Conservation (phyloP, 2,797 vertebrate species). For the Pygocentrus nattereri region DNA sequence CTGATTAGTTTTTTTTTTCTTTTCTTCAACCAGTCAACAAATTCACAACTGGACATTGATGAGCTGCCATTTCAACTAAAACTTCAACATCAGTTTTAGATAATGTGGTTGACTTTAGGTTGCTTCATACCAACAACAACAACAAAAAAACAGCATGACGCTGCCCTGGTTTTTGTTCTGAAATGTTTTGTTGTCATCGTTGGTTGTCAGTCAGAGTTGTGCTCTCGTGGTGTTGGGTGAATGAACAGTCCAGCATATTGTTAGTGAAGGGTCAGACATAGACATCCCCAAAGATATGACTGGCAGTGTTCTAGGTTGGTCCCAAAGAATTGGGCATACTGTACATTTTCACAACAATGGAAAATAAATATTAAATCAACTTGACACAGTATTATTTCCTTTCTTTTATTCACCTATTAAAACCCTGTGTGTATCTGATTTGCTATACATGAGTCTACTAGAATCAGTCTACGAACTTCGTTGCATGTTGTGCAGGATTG, state of each 20-base stretch:
- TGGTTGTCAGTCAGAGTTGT: conserved; percentile 9
- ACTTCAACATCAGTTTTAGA: background rate
- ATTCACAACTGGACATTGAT: background rate
- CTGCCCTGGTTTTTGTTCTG: background rate
- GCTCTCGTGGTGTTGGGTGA: conserved; percentile 43
- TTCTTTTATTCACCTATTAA: conserved; percentile 36
- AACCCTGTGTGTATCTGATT: conserved; percentile 46
- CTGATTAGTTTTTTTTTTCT: background rate
- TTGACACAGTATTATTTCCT: conserved; percentile 51
- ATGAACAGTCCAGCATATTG: conserved; percentile 46
- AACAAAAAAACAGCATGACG: background rate
- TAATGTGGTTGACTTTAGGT: background rate
- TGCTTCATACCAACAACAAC: background rate
- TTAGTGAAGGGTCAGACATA: conserved; percentile 30
- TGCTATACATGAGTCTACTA: conserved; percentile 15
- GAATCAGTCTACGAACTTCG: conserved; percentile 13
- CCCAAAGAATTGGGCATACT: conserved; percentile 60
- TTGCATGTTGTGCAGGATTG: conserved; percentile 66
- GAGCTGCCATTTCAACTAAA: conserved; percentile 14
- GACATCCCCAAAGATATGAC: conserved; percentile 37
- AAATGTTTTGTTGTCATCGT: conserved; percentile 5
- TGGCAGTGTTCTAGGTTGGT: conserved; percentile 61
- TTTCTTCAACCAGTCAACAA: background rate
- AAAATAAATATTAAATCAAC: conserved; percentile 54
- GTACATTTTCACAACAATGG: conserved; percentile 58